Evolutionary conservation across 2,888 invertebrate genomes (phyloP), one percentile per base, ranked within the genome.

Genomic region (Rhaphigaster nebulosa): DNA sequence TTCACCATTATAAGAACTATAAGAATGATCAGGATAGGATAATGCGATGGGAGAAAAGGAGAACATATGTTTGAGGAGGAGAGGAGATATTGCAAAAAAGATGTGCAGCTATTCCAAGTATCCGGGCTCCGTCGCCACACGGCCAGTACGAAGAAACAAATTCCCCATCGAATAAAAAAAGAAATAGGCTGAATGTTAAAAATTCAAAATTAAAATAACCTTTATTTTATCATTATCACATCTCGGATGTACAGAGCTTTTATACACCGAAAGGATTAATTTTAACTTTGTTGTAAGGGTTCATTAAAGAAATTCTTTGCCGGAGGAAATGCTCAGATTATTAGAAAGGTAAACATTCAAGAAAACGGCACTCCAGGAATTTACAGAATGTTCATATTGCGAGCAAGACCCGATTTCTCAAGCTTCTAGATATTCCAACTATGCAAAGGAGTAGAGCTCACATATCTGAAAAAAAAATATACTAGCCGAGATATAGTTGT

Each of bases 61-160:
- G 88, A 56, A 88, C 88, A 60, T 88, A 60, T 54, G 88, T 54
- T 54, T 41, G 60, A 60, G n/a, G 54, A 88, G 65, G 56, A 29
- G 60, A n/a, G 41, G 60, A 60, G 60, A 88, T 56, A 88, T 88
- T 88, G 88, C 88, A 88, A 88, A 88, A 88, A 88, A 29, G 41
- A 38, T 41, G 26, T 29, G 60, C 34, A 88, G 60, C 54, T 34
- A 60, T 88, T 88, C 88, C 56, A 29, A 60, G 56, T 41, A 60
- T 54, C 60, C 88, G n/a, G 88, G 18, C 54, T 23, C 41, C 65
- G 34, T 60, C 88, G 60, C 54, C 65, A 56, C 41, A n/a, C 60
- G 23, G 45, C 45, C 84, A 84, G 41, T 45, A 45, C 84, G 84
- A 84, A 84, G 84, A 84, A 84, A 84, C 41, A 84, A 84, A 84